A percentile compares a stretch with the other conserved stretches of the same genome.
Conservation (phyloP, 2,113 vertebrate genomes). For the Embiotoca jacksoni region DNA sequence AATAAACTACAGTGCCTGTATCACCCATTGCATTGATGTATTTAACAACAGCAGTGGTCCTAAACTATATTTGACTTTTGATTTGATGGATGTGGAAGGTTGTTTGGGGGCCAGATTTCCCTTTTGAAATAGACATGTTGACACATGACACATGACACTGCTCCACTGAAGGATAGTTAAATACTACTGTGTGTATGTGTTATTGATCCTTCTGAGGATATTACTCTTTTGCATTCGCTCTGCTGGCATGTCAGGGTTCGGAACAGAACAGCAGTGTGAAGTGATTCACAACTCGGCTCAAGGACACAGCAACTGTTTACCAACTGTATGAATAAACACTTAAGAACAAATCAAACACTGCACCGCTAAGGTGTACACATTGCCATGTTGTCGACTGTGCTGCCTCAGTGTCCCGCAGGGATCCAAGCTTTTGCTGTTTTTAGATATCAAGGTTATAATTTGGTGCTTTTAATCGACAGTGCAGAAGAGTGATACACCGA, state of each 20-base stretch:
- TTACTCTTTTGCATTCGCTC: not conserved
- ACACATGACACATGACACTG: no score
- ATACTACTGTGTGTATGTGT: conserved; percentile 12
- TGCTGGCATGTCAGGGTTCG: conserved; percentile 22
- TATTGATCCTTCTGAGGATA: conserved; percentile 23
- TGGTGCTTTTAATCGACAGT: no score
- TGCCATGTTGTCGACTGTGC: not conserved
- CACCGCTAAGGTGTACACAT: not conserved
- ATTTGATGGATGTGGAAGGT: no score
- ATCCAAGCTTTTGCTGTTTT: conserved; percentile 39
- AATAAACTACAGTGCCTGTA: not conserved
- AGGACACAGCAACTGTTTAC: conserved; percentile 20
- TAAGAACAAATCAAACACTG: not conserved
- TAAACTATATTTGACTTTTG: no score
- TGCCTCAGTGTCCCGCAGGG: conserved; percentile 6
- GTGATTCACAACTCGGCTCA: conserved; percentile 29
- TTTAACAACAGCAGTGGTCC: not conserved
- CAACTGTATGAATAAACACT: not conserved
- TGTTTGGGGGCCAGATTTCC: no score
- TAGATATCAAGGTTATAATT: conserved; percentile 43
- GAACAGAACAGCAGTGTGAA: not conserved
- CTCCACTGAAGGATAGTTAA: not conserved
- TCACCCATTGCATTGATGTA: no score
- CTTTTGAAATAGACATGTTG: no score
- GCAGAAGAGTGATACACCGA: no score